These are phyloP conservation scores for Euthynnus affinis DNA, from an alignment of 2,797 vertebrate genomes.

Conservation along the genomic window DNA sequence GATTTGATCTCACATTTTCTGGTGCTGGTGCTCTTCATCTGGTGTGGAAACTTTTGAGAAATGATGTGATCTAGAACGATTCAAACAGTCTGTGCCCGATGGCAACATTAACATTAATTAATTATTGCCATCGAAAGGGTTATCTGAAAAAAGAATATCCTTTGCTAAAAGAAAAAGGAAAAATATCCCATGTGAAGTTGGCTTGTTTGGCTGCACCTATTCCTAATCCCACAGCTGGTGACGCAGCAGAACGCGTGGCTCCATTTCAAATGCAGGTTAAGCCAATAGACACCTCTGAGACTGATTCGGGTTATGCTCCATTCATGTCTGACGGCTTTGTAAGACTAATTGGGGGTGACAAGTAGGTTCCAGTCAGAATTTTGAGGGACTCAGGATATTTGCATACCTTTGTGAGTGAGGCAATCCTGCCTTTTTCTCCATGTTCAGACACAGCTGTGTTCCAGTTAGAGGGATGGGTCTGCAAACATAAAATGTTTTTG, in stretches of 20 bases:
- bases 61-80: background rate
- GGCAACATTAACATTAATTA: conserved; percentile 7
- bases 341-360: too few species aligned
- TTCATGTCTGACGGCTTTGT: too few species aligned
- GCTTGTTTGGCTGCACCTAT: conserved; percentile 4
- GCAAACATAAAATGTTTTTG: too few species aligned
- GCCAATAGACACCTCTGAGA: too few species aligned
- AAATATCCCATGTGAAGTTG: conserved; percentile 5
- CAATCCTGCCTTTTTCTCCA: background rate
- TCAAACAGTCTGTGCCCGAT: background rate
- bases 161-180: background rate
- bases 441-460: background rate
- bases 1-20: conserved; percentile 3
- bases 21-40: conserved; percentile 12
- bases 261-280: conserved; percentile 22
- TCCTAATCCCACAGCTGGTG: background rate
- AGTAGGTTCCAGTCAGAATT: too few species aligned
- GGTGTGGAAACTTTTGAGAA: too few species aligned
- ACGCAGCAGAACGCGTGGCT: background rate
- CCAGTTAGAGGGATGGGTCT: too few species aligned
- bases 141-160: too few species aligned
- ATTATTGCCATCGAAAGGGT: too few species aligned
- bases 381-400: too few species aligned
- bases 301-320: too few species aligned
- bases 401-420: too few species aligned